Base-by-base conservation (phyloP, 2,113 vertebrate genomes). In the Ochotona princeps region DNA sequence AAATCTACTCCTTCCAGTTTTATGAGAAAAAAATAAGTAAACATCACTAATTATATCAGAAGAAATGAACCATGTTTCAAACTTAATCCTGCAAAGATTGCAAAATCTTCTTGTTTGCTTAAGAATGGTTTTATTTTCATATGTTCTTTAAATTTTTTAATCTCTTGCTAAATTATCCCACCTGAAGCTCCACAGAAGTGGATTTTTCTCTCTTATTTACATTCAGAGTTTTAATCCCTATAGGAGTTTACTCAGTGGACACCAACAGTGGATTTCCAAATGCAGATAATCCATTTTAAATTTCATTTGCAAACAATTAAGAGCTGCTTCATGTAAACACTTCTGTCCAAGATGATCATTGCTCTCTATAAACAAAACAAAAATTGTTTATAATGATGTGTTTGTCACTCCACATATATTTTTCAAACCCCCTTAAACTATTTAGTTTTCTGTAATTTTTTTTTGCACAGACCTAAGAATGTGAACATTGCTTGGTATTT, bases 381-480 rank as follows among this genome's bases (percentile, higher is more conserved):
- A 51, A 95, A 73, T 26, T 79, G 60, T 90, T 90, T 92, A 79
- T 70, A 86, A 47, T 20, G 15, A 65, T 69, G 18, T 63, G 54
- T 89, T 79, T 92, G 35, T 91, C 63, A 74, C 49, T 75, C 6
- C 63, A 70, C 60, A 61, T 92, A 60, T 35, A 60, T 57, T 86
- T n/a, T 87, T 91, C 61, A 89, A 89, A 67, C 35, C 65, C 17
- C 75, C 47, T 91, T 61, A 61, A 93, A 60, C 51, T 84, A 87
- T 74, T 96, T 93, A 67, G 51, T 94, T 93, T 89, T 90, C 83
- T 69, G 76, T 70, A 23, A 44, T 49, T 83, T 15, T 87, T 92
- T 96, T 92, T 44, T 75, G 38, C 67, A 89, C 72, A 92, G 75
- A 67, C 72, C 51, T 30, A 70, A 73, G 70, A 94, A 93, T 87